These are phyloP conservation scores for Oxytorus armatus DNA, from an alignment of 2,888 invertebrate genomes.

Conservation along the genomic window DNA sequence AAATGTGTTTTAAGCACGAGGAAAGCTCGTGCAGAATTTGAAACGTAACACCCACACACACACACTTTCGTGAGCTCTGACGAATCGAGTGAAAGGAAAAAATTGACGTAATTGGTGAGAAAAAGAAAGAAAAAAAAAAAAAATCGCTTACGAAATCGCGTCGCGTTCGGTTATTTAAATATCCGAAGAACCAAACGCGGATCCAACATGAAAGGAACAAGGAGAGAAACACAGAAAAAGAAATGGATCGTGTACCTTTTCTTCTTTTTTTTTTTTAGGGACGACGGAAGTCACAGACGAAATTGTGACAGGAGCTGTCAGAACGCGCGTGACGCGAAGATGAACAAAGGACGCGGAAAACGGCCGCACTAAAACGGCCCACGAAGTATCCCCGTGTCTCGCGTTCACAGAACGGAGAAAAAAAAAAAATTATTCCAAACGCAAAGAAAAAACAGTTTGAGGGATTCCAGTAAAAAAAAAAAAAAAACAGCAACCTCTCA, in stretches of 20 bases:
- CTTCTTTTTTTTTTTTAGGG: too few relatives aligned
- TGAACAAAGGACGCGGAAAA: conserved; percentile 68
- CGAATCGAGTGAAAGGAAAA: conserved; percentile 22
- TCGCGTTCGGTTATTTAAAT: conserved; percentile 4
- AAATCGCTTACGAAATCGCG: conserved; percentile 34
- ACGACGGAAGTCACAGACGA: conserved; percentile 31
- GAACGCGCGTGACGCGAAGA: conserved; percentile 60
- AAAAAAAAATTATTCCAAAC: conserved; percentile 1
- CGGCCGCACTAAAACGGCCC: conserved; percentile 19
- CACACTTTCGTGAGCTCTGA: conserved; percentile 5
- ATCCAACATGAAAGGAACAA: background rate
- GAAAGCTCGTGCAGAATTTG: background rate
- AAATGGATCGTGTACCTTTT: conserved; percentile 44
- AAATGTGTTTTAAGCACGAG: background rate
- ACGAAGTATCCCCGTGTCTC: background rate
- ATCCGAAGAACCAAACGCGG: background rate
- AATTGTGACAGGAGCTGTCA: conserved; percentile 68
- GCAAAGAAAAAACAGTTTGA: conserved; percentile 7
- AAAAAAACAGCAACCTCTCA: conserved; percentile 24
- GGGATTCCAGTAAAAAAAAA: background rate
- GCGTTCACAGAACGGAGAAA: conserved; percentile 4
- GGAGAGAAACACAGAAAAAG: background rate
- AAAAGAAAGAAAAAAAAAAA: conserved; percentile 13
- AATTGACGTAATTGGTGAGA: conserved; percentile 4
- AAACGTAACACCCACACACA: conserved; percentile 6